Conservation (phyloP, 2,888 invertebrate species). For the Trachelus troglodyta region DNA sequence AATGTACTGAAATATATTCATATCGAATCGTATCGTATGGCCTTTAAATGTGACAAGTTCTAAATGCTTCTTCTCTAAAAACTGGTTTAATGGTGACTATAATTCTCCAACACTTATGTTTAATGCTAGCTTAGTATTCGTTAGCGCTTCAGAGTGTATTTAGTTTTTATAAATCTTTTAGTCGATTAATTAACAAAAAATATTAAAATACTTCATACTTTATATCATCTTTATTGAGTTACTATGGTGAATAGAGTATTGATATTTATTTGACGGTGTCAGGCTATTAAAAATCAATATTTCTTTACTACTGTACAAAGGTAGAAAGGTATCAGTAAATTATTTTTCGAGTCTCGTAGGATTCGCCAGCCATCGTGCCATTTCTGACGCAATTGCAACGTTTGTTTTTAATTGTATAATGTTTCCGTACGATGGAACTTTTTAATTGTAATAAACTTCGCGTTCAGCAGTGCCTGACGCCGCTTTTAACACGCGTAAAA, state of each 20-base stretch:
- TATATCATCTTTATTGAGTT: background rate
- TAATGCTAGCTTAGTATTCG: conserved; percentile 34
- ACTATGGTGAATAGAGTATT: background rate
- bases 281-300: background rate
- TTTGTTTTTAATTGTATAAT: background rate
- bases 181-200: background rate
- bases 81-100: conserved; percentile 21
- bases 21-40: background rate
- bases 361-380: background rate
- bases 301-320: background rate
- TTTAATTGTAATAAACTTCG: background rate
- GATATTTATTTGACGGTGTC: background rate
- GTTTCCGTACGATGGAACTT: background rate
- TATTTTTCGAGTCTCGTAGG: background rate
- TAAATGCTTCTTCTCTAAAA: background rate
- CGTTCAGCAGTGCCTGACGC: background rate
- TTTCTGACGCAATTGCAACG: background rate
- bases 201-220: background rate
- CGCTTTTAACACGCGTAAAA: background rate
- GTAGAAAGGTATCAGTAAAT: background rate
- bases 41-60: background rate
- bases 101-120: conserved; percentile 24
- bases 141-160: background rate
- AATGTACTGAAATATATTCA: background rate
- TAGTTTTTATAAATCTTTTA: background rate